Evolutionary conservation across 2,113 vertebrate genomes (phyloP).

Genomic region (Apeltes quadracus): DNA sequence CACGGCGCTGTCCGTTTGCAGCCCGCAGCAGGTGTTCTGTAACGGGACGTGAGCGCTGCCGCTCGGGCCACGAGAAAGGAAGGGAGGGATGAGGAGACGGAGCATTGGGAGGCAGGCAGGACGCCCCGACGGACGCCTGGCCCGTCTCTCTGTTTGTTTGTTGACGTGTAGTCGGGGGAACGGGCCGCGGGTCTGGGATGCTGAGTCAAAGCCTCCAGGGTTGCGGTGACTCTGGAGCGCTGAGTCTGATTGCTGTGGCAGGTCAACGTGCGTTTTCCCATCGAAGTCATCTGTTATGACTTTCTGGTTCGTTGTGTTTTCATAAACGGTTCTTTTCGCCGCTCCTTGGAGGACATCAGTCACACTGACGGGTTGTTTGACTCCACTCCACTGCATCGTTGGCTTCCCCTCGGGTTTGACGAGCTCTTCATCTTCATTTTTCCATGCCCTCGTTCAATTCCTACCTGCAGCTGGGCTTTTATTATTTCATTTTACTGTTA

Average conservation of each 20-base stretch:
- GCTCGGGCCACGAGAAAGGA: not conserved
- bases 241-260: constrained; percentile 48
- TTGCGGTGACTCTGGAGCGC: constrained; percentile 19
- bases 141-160: constrained; percentile 68
- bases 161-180: constrained; percentile 74
- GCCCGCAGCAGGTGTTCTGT: constrained; percentile 11
- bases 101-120: constrained; percentile 49
- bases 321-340: constrained; percentile 11
- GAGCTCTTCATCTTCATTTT: constrained; percentile 18
- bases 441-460: constrained; percentile 2
- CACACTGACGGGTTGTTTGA: constrained; percentile 22
- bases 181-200: constrained; percentile 38
- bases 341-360: constrained; percentile 20
- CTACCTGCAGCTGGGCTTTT: not conserved
- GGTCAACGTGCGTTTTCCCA: constrained; percentile 33
- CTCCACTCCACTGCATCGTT: not conserved
- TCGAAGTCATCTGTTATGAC: constrained; percentile 30
- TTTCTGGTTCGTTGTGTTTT: constrained; percentile 24
- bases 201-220: constrained; percentile 47
- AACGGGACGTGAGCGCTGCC: constrained; percentile 12
- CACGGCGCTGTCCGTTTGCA: constrained; percentile 9
- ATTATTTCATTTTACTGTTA: constrained; percentile 21
- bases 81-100: constrained; percentile 16
- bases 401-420: constrained; percentile 2
- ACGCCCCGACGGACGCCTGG: constrained; percentile 66